Percentiles rank a stretch among this genome's conserved stretches.
phyloP scores from a whole-genome alignment of 2,888 invertebrate genomes.

The Baccha elongata region DNA sequence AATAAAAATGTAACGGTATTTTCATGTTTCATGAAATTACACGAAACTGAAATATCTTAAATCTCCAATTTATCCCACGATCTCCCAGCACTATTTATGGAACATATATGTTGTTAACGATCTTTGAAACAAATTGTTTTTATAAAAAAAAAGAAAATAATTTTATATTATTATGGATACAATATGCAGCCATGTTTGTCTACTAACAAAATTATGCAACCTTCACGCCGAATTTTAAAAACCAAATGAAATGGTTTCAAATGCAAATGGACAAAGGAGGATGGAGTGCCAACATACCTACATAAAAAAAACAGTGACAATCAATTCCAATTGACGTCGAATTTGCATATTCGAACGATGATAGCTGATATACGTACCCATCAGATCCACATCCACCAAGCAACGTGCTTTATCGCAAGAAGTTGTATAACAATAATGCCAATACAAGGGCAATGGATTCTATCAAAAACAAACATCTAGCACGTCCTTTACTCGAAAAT shows the following conservation, averaged over 20 bases:
- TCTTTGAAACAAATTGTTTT: too few relatives aligned
- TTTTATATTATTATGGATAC: too few relatives aligned
- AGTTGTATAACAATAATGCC: slow-evolving; percentile 26
- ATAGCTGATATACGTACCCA: too few relatives aligned
- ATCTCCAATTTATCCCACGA: too few relatives aligned
- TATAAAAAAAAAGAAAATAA: too few relatives aligned
- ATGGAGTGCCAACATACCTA: not conserved
- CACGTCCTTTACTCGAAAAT: not conserved
- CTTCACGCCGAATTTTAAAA: not conserved
- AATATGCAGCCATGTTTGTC: too few relatives aligned
- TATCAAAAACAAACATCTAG: slow-evolving; percentile 26
- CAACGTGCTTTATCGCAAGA: slow-evolving; percentile 10
- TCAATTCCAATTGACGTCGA: slow-evolving; percentile 18
- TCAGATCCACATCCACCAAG: not conserved
- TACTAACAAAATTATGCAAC: slow-evolving; percentile 18
- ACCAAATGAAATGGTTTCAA: not conserved
- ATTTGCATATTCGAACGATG: slow-evolving; percentile 24
- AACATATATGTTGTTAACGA: too few relatives aligned
- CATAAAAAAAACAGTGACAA: slow-evolving; percentile 6
- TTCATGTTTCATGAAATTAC: too few relatives aligned
- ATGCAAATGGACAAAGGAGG: slow-evolving; percentile 4
- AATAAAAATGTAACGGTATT: too few relatives aligned
- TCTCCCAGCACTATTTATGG: too few relatives aligned
- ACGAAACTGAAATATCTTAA: too few relatives aligned
- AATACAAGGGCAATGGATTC: slow-evolving; percentile 4